These are phyloP conservation scores for Leuctra nigra DNA, from an alignment of 2,888 invertebrate genomes.

Conservation along the genomic window DNA sequence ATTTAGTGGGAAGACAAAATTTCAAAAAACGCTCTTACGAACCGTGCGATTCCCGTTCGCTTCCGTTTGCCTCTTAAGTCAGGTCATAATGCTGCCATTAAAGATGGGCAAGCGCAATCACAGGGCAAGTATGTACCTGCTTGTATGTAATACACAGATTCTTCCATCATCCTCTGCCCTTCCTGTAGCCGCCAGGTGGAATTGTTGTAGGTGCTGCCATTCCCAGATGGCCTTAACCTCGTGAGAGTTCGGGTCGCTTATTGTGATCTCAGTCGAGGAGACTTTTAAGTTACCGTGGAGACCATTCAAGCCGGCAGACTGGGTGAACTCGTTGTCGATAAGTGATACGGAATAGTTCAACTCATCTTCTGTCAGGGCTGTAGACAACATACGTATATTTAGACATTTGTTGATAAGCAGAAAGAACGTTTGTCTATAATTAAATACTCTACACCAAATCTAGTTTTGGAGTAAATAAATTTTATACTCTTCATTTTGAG, in stretches of 20 bases:
- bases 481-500: no score
- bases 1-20: no score
- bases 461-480: no score
- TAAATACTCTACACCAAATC: no score
- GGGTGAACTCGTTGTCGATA: conserved; percentile 55
- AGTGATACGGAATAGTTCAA: conserved; percentile 47
- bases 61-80: background rate
- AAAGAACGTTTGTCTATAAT: no score
- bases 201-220: conserved; percentile 55
- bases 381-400: no score
- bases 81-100: background rate
- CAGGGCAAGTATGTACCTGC: no score
- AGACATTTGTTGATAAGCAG: no score
- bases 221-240: conserved; percentile 47
- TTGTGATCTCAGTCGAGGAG: conserved; percentile 47
- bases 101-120: no score
- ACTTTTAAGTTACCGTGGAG: conserved; percentile 52
- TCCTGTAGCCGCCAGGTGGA: conserved; percentile 46
- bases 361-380: no score
- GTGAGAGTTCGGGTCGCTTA: conserved; percentile 48
- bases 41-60: no score
- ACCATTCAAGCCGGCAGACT: conserved; percentile 52
- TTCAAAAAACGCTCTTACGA: background rate
- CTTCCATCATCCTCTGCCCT: conserved; percentile 48
- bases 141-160: conserved; percentile 55